Conservation (phyloP, 2,113 vertebrate species). For the Ailurus styani region DNA sequence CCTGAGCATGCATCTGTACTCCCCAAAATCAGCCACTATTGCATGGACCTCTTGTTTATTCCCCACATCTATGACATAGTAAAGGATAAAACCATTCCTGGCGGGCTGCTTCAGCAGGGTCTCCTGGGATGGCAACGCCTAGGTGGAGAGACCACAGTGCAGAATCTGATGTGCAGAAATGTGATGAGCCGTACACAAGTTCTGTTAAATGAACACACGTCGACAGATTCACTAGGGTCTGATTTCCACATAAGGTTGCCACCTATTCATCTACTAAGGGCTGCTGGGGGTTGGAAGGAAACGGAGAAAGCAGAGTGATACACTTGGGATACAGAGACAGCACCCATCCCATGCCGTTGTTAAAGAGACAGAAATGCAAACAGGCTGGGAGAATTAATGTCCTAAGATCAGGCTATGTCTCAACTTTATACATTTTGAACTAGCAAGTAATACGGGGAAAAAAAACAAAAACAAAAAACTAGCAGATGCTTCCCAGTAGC, state of each 20-base stretch:
- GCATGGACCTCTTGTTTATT: neutral
- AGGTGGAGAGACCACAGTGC: neutral
- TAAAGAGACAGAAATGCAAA: neutral
- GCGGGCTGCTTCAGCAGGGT: neutral
- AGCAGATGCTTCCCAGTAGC: neutral
- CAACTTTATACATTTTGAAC: neutral
- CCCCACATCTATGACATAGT: neutral
- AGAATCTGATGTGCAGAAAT: neutral
- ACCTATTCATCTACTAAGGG: neutral
- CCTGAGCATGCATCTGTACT: neutral
- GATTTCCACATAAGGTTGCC: neutral
- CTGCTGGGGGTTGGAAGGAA: neutral
- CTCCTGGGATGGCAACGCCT: neutral
- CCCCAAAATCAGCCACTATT: neutral
- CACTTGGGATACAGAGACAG: neutral
- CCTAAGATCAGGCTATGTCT: neutral
- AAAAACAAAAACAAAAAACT: neutral
- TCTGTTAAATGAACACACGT: neutral
- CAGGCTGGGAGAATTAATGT: neutral
- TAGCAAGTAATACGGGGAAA: neutral
- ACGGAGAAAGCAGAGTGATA: neutral
- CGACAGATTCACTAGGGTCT: neutral
- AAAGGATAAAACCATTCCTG: neutral
- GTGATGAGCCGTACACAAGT: neutral
- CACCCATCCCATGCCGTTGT: neutral